These are phyloP conservation scores for Vicugna pacos DNA, from an alignment of 2,113 vertebrate genomes.

Conservation along the genomic window DNA sequence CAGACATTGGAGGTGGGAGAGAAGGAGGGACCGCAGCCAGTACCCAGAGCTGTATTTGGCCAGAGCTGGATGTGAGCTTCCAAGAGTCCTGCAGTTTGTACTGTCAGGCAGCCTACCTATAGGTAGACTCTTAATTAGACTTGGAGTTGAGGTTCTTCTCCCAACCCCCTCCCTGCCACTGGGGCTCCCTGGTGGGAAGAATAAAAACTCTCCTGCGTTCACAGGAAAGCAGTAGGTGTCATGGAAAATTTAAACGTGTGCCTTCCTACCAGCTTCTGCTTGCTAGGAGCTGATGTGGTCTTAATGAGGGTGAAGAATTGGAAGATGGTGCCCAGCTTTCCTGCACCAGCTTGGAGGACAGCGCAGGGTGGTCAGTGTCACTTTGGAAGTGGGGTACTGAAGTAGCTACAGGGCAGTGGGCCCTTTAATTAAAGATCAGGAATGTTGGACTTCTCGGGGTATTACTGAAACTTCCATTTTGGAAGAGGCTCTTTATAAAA, in stretches of 20 bases:
- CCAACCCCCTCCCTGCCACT: no score
- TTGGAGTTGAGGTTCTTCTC: not conserved
- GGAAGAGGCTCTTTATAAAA: not conserved
- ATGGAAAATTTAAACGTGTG: rapidly evolving
- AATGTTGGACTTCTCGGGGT: no score
- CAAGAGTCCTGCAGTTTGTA: rapidly evolving
- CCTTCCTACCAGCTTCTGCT: not conserved
- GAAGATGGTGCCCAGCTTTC: not conserved
- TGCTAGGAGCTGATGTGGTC: rapidly evolving
- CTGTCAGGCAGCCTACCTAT: no score
- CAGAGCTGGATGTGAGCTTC: not conserved
- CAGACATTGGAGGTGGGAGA: not conserved
- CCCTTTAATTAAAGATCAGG: not conserved
- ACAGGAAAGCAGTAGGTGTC: not conserved
- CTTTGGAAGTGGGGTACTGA: no score
- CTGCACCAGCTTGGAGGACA: not conserved
- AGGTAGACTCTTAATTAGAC: rapidly evolving
- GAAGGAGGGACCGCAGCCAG: no score
- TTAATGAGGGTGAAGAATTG: not conserved
- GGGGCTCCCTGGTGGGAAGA: not conserved
- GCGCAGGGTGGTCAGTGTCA: rapidly evolving
- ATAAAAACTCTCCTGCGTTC: not conserved
- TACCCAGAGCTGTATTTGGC: rapidly evolving
- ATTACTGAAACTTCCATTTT: not conserved
- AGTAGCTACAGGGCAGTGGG: rapidly evolving